Conservation (phyloP, 2,113 vertebrate genomes). For the Anarhynchus alexandrinus region DNA sequence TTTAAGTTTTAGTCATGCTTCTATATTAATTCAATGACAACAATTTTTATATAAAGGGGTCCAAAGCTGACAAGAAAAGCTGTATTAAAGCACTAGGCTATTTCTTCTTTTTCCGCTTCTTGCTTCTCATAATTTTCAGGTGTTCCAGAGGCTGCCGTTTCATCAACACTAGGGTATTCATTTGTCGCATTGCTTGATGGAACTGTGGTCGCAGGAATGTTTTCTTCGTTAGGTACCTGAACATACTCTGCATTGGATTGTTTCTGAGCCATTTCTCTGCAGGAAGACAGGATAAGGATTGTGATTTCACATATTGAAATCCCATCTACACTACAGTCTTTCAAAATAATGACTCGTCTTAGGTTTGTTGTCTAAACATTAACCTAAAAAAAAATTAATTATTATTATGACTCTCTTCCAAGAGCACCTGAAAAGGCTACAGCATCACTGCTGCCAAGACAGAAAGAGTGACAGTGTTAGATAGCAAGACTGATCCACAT, state of each 20-base stretch:
- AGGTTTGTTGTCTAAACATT: not conserved
- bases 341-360: not conserved
- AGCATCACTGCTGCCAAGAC: not conserved
- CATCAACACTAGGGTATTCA: slow-evolving; percentile 9
- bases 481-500: not conserved
- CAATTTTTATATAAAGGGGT: not conserved
- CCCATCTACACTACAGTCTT: not conserved
- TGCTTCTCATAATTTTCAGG: slow-evolving; percentile 5
- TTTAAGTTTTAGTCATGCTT: not conserved
- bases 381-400: too few species aligned
- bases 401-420: not conserved
- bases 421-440: not conserved
- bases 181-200: not conserved
- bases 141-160: not conserved
- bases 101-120: not conserved
- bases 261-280: slow-evolving; percentile 67
- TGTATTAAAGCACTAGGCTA: not conserved
- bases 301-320: not conserved
- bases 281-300: slow-evolving; percentile 29
- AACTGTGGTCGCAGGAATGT: not conserved
- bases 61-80: not conserved
- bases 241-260: not conserved
- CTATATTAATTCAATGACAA: not conserved
- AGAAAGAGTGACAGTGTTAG: not conserved
- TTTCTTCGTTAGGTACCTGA: slow-evolving; percentile 54